These are phyloP conservation scores for Mesaphorura yosii DNA, from an alignment of 1,140 invertebrate species.

Conservation along the genomic window DNA sequence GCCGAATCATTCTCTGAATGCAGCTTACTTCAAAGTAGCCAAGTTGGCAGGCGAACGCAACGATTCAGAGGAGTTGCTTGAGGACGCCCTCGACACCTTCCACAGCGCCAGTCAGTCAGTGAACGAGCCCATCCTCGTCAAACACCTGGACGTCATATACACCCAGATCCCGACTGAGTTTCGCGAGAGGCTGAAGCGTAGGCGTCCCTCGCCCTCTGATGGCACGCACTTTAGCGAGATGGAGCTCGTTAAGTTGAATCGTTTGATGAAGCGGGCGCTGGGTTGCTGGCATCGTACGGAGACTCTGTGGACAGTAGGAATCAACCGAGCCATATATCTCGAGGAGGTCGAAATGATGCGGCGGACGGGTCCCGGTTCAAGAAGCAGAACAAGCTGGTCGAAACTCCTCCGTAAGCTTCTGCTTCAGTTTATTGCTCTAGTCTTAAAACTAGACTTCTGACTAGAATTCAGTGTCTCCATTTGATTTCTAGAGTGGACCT, in stretches of 20 bases:
- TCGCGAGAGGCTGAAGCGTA: slow-evolving; percentile 54
- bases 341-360: slow-evolving; percentile 81
- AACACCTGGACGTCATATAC: slow-evolving; percentile 71
- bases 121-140: background rate
- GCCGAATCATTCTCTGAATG: slow-evolving; percentile 65
- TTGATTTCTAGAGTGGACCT: slow-evolving; percentile 3
- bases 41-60: slow-evolving; percentile 93
- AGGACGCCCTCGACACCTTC: slow-evolving; percentile 75
- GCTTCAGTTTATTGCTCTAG: background rate
- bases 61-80: slow-evolving; percentile 89
- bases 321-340: slow-evolving; percentile 56
- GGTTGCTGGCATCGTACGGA: slow-evolving; percentile 54
- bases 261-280: slow-evolving; percentile 41
- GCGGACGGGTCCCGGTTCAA: no score
- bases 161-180: slow-evolving; percentile 70
- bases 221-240: slow-evolving; percentile 62
- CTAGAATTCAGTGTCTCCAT: background rate
- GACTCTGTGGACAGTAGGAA: slow-evolving; percentile 79
- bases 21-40: slow-evolving; percentile 92
- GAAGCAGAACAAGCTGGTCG: no score
- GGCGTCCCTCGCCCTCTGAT: slow-evolving; percentile 43
- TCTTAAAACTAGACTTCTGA: background rate
- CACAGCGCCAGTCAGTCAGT: no score
- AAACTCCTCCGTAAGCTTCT: no score
- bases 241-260: slow-evolving; percentile 65